phyloP scores from a whole-genome alignment of 2,888 invertebrate species.

The Torymus texanus region DNA sequence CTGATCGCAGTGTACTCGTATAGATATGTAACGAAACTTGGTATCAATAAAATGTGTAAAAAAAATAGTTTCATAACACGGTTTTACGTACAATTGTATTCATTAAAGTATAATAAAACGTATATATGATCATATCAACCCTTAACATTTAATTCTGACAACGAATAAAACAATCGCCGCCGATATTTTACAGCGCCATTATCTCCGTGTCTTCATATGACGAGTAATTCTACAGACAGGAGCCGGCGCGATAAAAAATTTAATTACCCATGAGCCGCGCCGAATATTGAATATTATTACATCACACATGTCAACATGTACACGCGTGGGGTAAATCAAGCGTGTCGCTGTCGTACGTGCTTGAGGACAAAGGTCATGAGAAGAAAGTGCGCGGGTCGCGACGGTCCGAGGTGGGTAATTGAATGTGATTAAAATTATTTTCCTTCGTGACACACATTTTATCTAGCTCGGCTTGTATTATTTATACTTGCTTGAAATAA shows the following conservation, averaged over 20 bases:
- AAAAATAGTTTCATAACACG: too few relatives aligned
- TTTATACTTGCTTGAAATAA: not conserved
- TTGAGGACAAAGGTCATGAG: slow-evolving; percentile 28
- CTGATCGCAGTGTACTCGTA: not conserved
- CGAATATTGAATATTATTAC: slow-evolving; percentile 40
- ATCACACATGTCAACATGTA: not conserved
- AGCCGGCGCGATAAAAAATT: slow-evolving; percentile 25
- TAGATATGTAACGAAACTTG: too few relatives aligned
- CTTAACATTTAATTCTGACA: too few relatives aligned
- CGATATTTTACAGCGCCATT: too few relatives aligned
- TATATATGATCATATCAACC: too few relatives aligned
- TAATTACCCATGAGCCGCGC: slow-evolving; percentile 31
- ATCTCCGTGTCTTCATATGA: too few relatives aligned
- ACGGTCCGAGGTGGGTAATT: slow-evolving; percentile 5
- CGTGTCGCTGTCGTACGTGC: slow-evolving; percentile 6
- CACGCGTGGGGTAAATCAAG: slow-evolving; percentile 26
- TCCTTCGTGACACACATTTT: not conserved
- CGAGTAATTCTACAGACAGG: slow-evolving; percentile 20
- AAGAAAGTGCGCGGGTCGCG: slow-evolving; percentile 12
- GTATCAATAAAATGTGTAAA: too few relatives aligned
- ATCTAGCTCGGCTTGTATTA: not conserved
- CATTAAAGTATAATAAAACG: too few relatives aligned
- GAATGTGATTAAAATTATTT: slow-evolving; percentile 33
- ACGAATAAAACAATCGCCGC: too few relatives aligned
- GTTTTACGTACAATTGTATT: too few relatives aligned